Conservation (phyloP, 2,888 invertebrate species). For the Sinhomidia bicolor region DNA sequence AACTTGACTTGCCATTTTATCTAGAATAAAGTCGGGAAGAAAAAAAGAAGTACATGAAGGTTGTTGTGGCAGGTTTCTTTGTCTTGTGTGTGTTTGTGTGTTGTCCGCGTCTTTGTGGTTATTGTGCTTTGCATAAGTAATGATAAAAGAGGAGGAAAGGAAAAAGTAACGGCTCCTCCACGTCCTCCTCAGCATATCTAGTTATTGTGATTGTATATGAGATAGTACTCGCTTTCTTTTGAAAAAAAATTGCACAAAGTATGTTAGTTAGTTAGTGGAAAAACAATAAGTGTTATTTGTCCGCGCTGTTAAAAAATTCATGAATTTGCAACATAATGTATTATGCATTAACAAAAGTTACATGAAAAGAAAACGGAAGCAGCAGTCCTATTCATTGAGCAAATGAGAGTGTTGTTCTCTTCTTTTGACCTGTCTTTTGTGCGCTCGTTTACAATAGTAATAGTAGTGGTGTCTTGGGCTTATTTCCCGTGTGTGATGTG, state of each 20-base stretch:
- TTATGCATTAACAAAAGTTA: slow-evolving; percentile 59
- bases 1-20: slow-evolving; percentile 21
- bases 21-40: neutral
- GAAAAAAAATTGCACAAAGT: neutral
- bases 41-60: neutral
- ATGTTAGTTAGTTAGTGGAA: slow-evolving; percentile 20
- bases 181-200: neutral
- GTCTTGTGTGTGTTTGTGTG: slow-evolving; percentile 21
- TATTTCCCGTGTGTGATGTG: slow-evolving; percentile 28
- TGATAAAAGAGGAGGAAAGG: slow-evolving; percentile 20
- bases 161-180: slow-evolving; percentile 6
- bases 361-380: slow-evolving; percentile 23
- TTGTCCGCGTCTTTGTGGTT: slow-evolving; percentile 57
- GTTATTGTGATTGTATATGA: slow-evolving; percentile 8
- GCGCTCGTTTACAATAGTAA: neutral
- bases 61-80: slow-evolving; percentile 10
- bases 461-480: neutral
- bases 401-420: neutral
- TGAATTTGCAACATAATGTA: slow-evolving; percentile 56
- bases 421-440: neutral
- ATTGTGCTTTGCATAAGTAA: slow-evolving; percentile 57
- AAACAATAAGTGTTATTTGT: slow-evolving; percentile 43
- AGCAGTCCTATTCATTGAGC: neutral
- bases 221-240: neutral
- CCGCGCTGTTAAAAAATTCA: slow-evolving; percentile 57